phyloP scores from a whole-genome alignment of 2,888 invertebrate genomes.

The Cinara cedri region DNA sequence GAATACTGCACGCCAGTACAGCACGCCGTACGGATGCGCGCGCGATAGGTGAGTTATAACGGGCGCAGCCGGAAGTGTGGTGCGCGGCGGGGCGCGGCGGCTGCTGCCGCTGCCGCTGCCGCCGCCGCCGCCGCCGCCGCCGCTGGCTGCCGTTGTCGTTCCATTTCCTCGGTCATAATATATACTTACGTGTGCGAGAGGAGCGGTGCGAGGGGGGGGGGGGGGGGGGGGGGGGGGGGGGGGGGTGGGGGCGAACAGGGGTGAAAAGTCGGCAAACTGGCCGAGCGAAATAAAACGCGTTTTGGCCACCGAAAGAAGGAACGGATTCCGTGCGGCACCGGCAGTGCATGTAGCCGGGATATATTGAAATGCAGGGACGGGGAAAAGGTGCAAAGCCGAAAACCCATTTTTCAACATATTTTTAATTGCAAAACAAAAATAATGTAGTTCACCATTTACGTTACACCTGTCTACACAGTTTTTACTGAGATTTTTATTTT shows the following conservation, averaged over 20 bases:
- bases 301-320: background rate
- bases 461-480: too few relatives aligned
- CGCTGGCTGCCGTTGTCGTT: background rate
- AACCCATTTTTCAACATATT: too few relatives aligned
- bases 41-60: constrained; percentile 5
- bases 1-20: background rate
- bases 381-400: too few relatives aligned
- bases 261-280: background rate
- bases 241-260: too few relatives aligned
- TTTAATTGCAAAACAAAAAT: too few relatives aligned
- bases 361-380: too few relatives aligned
- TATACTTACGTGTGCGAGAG: background rate
- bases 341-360: too few relatives aligned
- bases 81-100: background rate
- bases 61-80: background rate
- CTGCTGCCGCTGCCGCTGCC: constrained; percentile 3
- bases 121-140: constrained; percentile 6
- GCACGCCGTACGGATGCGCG: constrained; percentile 2
- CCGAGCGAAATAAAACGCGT: constrained; percentile 18
- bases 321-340: too few relatives aligned
- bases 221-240: too few relatives aligned
- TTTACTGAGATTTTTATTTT: too few relatives aligned
- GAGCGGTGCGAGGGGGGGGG: background rate
- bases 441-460: too few relatives aligned
- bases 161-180: background rate